Percentiles rank a stretch among this genome's conserved stretches.
phyloP scores from a whole-genome alignment of 2,888 invertebrate species.

The Lypha dubia region DNA sequence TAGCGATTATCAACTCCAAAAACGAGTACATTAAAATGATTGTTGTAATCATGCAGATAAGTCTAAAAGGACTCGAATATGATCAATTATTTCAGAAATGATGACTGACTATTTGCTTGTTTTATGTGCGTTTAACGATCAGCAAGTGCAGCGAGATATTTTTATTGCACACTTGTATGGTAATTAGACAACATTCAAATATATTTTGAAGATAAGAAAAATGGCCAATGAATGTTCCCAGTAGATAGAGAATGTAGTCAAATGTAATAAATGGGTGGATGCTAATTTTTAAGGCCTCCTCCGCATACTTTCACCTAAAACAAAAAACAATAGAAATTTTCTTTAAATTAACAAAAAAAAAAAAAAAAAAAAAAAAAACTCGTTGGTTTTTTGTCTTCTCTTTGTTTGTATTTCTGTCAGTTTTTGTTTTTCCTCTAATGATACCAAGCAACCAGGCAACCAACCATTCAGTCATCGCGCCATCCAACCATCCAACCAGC shows the following conservation, averaged over 20 bases:
- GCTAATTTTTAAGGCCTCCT: neutral
- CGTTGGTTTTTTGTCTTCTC: neutral
- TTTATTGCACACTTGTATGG: too few species aligned
- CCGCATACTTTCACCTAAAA: neutral
- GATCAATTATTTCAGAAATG: too few species aligned
- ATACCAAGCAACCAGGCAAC: constrained; percentile 21
- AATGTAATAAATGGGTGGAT: neutral
- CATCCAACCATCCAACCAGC: constrained; percentile 7
- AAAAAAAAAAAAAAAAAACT: neutral
- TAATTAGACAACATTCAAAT: too few species aligned
- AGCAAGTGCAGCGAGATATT: too few species aligned
- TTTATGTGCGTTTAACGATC: too few species aligned
- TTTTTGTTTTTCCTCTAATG: constrained; percentile 43
- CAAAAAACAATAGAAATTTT: neutral
- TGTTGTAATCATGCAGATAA: too few species aligned
- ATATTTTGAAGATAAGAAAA: neutral
- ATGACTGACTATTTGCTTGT: too few species aligned
- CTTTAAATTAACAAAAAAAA: neutral
- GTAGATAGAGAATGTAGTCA: too few species aligned
- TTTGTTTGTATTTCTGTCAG: constrained; percentile 10
- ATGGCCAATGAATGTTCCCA: neutral
- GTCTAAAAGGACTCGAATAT: too few species aligned
- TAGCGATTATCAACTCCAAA: too few species aligned
- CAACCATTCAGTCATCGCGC: constrained; percentile 10
- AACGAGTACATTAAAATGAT: too few species aligned